Conservation (phyloP, 2,888 invertebrate genomes). For the Coleophora flavipennella region DNA sequence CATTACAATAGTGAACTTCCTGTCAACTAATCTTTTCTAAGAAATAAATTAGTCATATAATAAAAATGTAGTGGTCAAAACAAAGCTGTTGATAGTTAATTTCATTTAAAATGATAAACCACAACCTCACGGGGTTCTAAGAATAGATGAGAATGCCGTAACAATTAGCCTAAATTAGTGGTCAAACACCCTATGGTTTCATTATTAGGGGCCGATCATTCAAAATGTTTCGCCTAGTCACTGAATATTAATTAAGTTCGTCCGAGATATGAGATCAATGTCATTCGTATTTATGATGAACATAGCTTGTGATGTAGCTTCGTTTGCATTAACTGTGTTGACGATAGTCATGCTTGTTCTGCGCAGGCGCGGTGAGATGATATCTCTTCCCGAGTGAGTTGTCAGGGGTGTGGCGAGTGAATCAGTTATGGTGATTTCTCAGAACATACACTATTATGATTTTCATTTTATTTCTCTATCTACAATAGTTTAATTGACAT, state of each 20-base stretch:
- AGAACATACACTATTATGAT: conserved; percentile 47
- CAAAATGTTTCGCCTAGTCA: conserved; percentile 44
- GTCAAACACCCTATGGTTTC: conserved; percentile 21
- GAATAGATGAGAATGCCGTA: conserved; percentile 7
- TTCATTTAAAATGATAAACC: neutral
- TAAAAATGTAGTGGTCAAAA: neutral
- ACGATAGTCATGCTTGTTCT: conserved; percentile 22
- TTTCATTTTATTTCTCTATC: conserved; percentile 38
- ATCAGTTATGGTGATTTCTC: conserved; percentile 47
- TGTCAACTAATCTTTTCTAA: neutral
- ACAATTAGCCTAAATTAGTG: conserved; percentile 47
- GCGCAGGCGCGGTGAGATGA: conserved; percentile 25
- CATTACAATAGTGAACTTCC: neutral
- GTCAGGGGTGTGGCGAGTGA: conserved; percentile 56
- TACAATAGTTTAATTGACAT: conserved; percentile 58
- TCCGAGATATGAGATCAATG: conserved; percentile 25
- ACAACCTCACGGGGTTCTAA: conserved; percentile 1
- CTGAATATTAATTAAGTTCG: conserved; percentile 61
- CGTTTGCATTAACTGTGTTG: too few species aligned
- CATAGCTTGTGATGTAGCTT: conserved; percentile 31
- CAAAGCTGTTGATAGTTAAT: neutral
- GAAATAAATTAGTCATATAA: neutral
- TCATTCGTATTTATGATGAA: conserved; percentile 44
- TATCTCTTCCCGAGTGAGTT: conserved; percentile 46
- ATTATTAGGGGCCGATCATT: conserved; percentile 26